Percentiles rank a stretch among this genome's conserved stretches.
These are phyloP conservation scores for Hymenochirus boettgeri DNA, from an alignment of 2,113 vertebrate genomes.

Conservation along the genomic window DNA sequence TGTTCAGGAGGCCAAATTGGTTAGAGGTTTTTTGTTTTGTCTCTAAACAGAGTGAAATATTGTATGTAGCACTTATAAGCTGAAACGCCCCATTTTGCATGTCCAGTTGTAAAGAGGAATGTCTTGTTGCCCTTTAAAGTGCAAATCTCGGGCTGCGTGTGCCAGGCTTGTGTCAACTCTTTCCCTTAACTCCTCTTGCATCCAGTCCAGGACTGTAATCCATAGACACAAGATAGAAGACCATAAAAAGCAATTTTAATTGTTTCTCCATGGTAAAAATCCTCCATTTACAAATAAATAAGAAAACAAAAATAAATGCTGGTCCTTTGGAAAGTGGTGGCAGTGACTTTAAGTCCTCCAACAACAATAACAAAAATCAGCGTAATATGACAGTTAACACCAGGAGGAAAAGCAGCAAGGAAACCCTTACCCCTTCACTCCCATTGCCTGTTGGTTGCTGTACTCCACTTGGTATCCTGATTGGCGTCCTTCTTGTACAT, in stretches of 20 bases:
- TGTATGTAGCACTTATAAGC: constrained; percentile 3
- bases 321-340: constrained; percentile 65
- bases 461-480: constrained; percentile 81
- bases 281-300: constrained; percentile 55
- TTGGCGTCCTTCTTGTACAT: constrained; percentile 71
- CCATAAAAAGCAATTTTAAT: constrained; percentile 50
- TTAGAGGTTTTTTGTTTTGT: constrained; percentile 50
- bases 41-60: constrained; percentile 47
- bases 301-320: constrained; percentile 62
- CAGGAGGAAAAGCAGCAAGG: constrained; percentile 60
- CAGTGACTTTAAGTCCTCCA: constrained; percentile 52
- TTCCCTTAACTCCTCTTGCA: constrained; percentile 38
- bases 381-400: constrained; percentile 67
- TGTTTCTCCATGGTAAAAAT: constrained; percentile 53
- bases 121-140: constrained; percentile 47
- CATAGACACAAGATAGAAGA: constrained; percentile 49
- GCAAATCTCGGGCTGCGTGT: constrained; percentile 51
- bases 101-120: constrained; percentile 37
- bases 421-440: constrained; percentile 49
- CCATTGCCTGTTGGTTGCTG: constrained; percentile 72
- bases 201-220: constrained; percentile 55
- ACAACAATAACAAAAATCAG: constrained; percentile 51
- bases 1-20: constrained; percentile 54
- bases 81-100: constrained; percentile 33
- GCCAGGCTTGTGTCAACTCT: constrained; percentile 49